Evolutionary conservation across 2,113 vertebrate species (phyloP).

Genomic region (Muntiacus muntjak): DNA sequence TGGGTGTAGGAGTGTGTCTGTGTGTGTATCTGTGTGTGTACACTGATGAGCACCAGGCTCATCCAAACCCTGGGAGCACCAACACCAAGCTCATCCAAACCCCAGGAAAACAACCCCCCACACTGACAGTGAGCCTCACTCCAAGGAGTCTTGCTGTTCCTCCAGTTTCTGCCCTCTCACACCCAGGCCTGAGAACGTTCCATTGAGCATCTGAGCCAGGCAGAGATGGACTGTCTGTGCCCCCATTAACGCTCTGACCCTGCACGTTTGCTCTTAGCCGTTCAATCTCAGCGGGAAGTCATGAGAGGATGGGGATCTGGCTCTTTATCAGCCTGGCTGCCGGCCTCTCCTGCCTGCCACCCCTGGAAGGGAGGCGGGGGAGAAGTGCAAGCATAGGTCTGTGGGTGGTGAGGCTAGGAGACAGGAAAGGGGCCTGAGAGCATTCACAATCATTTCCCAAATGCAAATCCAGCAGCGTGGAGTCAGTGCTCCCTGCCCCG

Average conservation of each 20-base stretch:
- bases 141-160: background rate
- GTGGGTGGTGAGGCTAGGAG: background rate
- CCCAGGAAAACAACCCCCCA: background rate
- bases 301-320: background rate
- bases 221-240: slow-evolving; percentile 7
- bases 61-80: background rate
- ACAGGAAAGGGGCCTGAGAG: background rate
- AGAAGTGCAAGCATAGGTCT: background rate
- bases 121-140: rapidly evolving
- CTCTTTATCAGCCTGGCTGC: background rate
- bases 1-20: too few relatives aligned
- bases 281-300: slow-evolving; percentile 30
- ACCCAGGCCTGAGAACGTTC: background rate
- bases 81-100: background rate
- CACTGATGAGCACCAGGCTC: background rate
- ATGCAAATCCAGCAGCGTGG: background rate
- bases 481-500: background rate
- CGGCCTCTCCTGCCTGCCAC: background rate
- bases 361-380: background rate
- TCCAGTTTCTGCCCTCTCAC: background rate
- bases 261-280: background rate
- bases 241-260: slow-evolving; percentile 13
- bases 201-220: background rate
- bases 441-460: background rate
- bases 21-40: background rate